These are phyloP conservation scores for Unio delphinus DNA, from an alignment of 2,888 invertebrate genomes.

Conservation along the genomic window DNA sequence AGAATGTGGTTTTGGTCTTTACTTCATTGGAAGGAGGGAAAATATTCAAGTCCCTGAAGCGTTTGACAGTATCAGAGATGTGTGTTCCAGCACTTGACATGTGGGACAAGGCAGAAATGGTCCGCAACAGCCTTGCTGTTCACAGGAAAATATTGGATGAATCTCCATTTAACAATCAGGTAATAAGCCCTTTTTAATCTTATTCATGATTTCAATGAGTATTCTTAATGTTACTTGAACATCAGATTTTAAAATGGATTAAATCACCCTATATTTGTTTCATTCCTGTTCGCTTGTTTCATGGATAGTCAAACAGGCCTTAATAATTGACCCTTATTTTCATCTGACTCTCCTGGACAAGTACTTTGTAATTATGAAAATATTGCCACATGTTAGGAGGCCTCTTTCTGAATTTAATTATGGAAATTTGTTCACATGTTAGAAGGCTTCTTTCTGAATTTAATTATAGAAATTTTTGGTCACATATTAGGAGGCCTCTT, in stretches of 20 bases:
- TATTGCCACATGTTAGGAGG: no score
- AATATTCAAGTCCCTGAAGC: constrained; percentile 50
- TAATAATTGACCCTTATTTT: no score
- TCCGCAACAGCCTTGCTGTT: constrained; percentile 59
- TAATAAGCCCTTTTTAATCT: constrained; percentile 15
- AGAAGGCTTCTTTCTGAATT: no score
- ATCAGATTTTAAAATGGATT: neutral
- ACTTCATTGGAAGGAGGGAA: constrained; percentile 56
- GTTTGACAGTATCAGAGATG: constrained; percentile 41
- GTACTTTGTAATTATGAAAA: no score
- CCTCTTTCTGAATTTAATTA: no score
- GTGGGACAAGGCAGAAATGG: constrained; percentile 67
- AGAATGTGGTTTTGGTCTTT: constrained; percentile 69
- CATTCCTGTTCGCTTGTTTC: neutral
- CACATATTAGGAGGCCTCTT: no score
- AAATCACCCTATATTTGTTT: neutral
- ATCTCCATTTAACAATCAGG: constrained; percentile 72
- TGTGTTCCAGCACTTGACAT: constrained; percentile 61
- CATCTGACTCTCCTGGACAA: no score
- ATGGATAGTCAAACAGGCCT: no score
- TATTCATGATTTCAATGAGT: neutral
- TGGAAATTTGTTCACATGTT: no score
- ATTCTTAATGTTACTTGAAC: neutral
- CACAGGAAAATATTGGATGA: constrained; percentile 71
- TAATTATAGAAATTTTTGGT: no score